Evolutionary conservation across 2,888 invertebrate species (phyloP).

Genomic region (Carcina quercana): DNA sequence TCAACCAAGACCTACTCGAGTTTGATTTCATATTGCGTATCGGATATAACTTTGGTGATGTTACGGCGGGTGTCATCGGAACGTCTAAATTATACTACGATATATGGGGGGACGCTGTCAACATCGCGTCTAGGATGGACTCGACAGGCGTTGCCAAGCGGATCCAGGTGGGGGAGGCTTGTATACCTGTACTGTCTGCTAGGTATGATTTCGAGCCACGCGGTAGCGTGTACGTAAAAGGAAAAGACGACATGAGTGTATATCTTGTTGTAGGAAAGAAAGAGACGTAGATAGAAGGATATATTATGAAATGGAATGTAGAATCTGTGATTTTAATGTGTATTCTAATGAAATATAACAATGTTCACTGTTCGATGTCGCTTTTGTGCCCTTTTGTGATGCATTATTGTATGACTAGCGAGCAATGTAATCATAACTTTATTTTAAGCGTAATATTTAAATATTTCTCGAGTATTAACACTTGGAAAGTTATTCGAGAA

Average conservation of each 20-base stretch:
- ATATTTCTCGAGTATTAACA: too few species aligned
- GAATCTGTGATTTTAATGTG: slow-evolving; percentile 67
- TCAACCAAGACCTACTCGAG: slow-evolving; percentile 91
- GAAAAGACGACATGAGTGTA: slow-evolving; percentile 96
- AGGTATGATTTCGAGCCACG: slow-evolving; percentile 93
- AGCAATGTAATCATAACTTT: too few species aligned
- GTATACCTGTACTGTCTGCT: slow-evolving; percentile 79
- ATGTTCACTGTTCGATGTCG: slow-evolving; percentile 8
- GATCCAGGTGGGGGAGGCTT: slow-evolving; percentile 88
- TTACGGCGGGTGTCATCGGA: slow-evolving; percentile 97
- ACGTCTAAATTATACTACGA: slow-evolving; percentile 97
- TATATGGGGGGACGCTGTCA: slow-evolving; percentile 99
- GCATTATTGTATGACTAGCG: too few species aligned
- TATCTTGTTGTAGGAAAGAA: slow-evolving; percentile 80
- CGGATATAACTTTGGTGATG: slow-evolving; percentile 95
- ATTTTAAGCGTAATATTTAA: too few species aligned
- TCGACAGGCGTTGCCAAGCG: slow-evolving; percentile 92
- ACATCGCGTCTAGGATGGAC: slow-evolving; percentile 98
- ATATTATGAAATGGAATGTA: slow-evolving; percentile 44
- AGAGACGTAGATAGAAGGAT: slow-evolving; percentile 37
- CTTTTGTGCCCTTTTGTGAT: slow-evolving; percentile 15
- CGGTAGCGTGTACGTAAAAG: slow-evolving; percentile 96
- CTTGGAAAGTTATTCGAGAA: too few species aligned
- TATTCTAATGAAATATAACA: slow-evolving; percentile 29
- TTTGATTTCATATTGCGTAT: slow-evolving; percentile 91